These are phyloP conservation scores for Anneissia japonica DNA, from an alignment of 35 echinoderm and acorn worm genomes.

Conservation along the genomic window DNA sequence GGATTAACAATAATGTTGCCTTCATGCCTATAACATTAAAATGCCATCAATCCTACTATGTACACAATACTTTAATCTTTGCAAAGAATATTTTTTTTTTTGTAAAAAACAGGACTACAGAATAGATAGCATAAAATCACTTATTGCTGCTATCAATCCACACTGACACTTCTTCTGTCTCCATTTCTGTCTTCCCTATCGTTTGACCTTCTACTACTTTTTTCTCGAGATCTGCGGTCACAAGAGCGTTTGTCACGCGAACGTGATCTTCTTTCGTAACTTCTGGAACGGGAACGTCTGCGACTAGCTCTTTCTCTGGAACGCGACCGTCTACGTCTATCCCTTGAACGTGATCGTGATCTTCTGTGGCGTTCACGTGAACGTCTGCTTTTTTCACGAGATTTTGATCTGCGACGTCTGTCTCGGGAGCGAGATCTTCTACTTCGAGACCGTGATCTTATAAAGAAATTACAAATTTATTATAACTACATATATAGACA, in stretches of 20 bases:
- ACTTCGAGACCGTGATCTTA: neutral
- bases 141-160: neutral
- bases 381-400: neutral
- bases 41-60: no score
- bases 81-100: no score
- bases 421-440: neutral
- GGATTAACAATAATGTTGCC: no score
- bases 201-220: neutral
- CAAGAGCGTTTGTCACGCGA: neutral
- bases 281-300: neutral
- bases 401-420: neutral
- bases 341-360: neutral
- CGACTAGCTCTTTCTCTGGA: neutral
- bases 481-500: neutral
- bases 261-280: neutral
- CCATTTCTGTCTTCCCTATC: neutral
- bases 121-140: no score
- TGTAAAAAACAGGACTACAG: no score
- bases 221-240: neutral
- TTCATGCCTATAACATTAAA: no score
- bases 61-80: no score
- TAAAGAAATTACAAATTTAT: neutral
- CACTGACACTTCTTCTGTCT: neutral
- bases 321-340: neutral
- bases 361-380: neutral